A percentile compares a stretch with the other conserved stretches of the same genome.
These are phyloP conservation scores for Ascidia mentula DNA, from an alignment of 23 tunicate genomes.

Conservation along the genomic window DNA sequence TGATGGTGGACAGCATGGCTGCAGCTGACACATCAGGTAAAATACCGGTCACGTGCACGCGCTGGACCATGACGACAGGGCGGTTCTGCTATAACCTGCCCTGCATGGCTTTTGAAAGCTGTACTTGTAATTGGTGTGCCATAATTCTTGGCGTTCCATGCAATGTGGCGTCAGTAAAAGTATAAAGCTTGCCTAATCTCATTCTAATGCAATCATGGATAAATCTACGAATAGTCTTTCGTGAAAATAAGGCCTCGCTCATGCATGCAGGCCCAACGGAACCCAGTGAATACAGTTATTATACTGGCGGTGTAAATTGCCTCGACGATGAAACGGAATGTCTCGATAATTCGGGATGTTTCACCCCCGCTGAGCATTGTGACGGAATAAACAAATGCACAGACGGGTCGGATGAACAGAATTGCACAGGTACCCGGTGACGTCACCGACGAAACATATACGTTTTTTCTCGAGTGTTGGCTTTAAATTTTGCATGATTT, in stretches of 20 bases:
- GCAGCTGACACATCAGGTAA: not conserved
- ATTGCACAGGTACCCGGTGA: not conserved
- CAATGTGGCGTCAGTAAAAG: not conserved
- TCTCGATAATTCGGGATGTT: not conserved
- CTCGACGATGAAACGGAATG: not conserved
- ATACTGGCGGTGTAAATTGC: not conserved
- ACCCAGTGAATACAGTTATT: not conserved
- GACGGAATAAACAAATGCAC: not conserved
- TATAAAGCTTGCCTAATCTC: not conserved
- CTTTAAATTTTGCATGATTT: not conserved
- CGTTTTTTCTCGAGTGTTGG: not conserved
- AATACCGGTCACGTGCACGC: not conserved
- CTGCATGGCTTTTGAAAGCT: not conserved
- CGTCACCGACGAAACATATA: not conserved
- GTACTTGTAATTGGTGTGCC: not conserved
- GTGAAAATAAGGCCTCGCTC: conserved; percentile 1
- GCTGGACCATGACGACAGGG: not conserved
- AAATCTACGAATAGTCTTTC: not conserved
- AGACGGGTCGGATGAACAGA: not conserved
- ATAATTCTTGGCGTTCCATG: not conserved
- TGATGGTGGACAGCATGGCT: not conserved
- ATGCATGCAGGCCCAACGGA: not conserved
- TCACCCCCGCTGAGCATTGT: not conserved
- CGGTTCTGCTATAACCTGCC: not conserved
- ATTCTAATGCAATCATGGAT: not conserved